phyloP scores from a whole-genome alignment of 2,888 invertebrate species.

The Halictus quadricinctus region DNA sequence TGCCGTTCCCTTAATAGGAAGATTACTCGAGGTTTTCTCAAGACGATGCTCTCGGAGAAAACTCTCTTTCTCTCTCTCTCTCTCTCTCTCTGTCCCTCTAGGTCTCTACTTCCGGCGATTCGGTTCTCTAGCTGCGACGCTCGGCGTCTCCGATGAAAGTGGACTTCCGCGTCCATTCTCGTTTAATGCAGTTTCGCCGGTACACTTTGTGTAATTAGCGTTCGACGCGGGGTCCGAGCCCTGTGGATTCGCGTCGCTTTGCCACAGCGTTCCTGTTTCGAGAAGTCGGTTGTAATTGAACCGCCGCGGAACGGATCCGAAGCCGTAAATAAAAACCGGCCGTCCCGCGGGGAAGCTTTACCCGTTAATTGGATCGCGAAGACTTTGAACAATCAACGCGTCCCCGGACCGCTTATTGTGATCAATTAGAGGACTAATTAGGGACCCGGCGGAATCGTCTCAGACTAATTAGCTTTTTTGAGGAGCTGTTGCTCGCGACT shows the following conservation, averaged over 20 bases:
- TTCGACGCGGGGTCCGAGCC: not conserved
- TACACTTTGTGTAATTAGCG: constrained; percentile 50
- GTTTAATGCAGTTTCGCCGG: constrained; percentile 29
- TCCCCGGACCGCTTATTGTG: not conserved
- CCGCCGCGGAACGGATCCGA: not conserved
- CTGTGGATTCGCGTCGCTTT: not conserved
- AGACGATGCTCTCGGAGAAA: not conserved
- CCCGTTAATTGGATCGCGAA: constrained; percentile 32
- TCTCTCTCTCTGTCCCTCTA: not conserved
- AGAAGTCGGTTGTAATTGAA: constrained; percentile 25
- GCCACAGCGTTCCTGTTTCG: not conserved
- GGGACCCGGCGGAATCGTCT: not conserved
- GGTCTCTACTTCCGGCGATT: not conserved
- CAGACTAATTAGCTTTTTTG: not conserved
- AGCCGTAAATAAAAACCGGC: constrained; percentile 30
- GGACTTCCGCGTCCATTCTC: constrained; percentile 19
- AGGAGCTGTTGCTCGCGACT: not conserved
- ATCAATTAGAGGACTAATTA: constrained; percentile 31
- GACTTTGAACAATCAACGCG: constrained; percentile 17
- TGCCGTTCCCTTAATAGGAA: constrained; percentile 33
- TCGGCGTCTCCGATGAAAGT: constrained; percentile 8
- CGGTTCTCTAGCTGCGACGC: not conserved
- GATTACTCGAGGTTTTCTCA: constrained; percentile 47
- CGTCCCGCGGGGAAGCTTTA: not conserved
- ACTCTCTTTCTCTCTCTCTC: not conserved